Evolutionary conservation across 1,140 invertebrate genomes (phyloP).

Genomic region (Drosophila parvula): DNA sequence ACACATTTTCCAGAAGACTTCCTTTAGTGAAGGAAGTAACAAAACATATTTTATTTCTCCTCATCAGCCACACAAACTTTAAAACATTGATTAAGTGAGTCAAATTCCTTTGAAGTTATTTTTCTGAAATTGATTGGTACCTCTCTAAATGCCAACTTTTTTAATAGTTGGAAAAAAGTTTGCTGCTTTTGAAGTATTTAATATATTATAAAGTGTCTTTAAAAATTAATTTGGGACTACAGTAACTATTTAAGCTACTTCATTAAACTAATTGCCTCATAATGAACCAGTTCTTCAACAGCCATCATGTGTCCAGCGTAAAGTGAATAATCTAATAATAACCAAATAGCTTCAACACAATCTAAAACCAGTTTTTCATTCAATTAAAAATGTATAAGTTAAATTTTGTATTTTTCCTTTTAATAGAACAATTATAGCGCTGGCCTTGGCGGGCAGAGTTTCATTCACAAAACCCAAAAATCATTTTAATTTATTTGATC

Average conservation of each 20-base stretch:
- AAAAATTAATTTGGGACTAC: background rate
- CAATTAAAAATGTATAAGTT: constrained; percentile 7
- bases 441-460: constrained; percentile 14
- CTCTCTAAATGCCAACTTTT: background rate
- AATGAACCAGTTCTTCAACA: constrained; percentile 32
- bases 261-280: constrained; percentile 11
- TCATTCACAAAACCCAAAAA: constrained; percentile 33
- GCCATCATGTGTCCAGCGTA: background rate
- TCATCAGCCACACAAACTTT: background rate
- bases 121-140: background rate
- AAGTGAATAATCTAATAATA: constrained; percentile 32
- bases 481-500: constrained; percentile 7
- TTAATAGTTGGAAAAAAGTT: background rate
- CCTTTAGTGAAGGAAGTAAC: background rate
- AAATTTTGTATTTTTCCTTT: constrained; percentile 18
- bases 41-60: background rate
- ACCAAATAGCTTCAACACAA: constrained; percentile 13
- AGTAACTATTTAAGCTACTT: constrained; percentile 7
- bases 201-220: background rate
- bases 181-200: background rate
- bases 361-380: constrained; percentile 23
- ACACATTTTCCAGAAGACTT: too few relatives aligned
- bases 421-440: constrained; percentile 29
- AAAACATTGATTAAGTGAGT: constrained; percentile 2
- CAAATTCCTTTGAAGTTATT: constrained; percentile 7